Conservation (phyloP, 2,113 vertebrate species). For the Anser brachyrhynchus region DNA sequence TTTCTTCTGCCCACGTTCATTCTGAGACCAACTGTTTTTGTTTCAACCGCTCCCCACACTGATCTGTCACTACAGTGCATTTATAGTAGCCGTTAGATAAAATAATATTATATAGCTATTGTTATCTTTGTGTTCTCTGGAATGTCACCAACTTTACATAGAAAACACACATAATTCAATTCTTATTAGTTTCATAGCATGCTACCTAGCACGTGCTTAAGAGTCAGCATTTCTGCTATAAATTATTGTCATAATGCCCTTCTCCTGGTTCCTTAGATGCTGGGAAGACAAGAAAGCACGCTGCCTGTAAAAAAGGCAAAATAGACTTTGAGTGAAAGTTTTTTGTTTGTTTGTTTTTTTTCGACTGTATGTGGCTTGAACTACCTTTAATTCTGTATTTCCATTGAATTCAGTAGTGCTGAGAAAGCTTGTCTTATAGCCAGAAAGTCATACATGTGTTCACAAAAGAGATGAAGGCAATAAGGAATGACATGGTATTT, state of each 20-base stretch:
- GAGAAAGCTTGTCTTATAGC: background rate
- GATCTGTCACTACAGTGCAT: background rate
- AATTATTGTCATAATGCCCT: background rate
- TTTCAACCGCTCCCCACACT: rapidly evolving
- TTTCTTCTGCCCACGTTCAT: background rate
- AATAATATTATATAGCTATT: background rate
- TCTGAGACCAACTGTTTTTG: background rate
- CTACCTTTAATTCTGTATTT: background rate
- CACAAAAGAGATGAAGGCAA: background rate
- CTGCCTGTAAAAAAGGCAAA: background rate
- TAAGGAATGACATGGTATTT: background rate
- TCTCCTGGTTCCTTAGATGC: background rate
- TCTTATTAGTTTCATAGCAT: background rate
- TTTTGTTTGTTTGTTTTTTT: background rate
- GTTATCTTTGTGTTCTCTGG: background rate
- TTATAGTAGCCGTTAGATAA: background rate
- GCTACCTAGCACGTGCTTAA: background rate
- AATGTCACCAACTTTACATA: background rate
- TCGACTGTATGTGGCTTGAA: background rate
- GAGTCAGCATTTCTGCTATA: background rate
- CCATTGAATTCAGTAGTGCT: background rate
- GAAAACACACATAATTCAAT: background rate
- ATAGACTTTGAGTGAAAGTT: background rate
- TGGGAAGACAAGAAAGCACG: background rate
- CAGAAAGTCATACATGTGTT: background rate